These are phyloP conservation scores for Platyrinchus mystaceus DNA, from an alignment of 2,797 vertebrate genomes.

Conservation along the genomic window DNA sequence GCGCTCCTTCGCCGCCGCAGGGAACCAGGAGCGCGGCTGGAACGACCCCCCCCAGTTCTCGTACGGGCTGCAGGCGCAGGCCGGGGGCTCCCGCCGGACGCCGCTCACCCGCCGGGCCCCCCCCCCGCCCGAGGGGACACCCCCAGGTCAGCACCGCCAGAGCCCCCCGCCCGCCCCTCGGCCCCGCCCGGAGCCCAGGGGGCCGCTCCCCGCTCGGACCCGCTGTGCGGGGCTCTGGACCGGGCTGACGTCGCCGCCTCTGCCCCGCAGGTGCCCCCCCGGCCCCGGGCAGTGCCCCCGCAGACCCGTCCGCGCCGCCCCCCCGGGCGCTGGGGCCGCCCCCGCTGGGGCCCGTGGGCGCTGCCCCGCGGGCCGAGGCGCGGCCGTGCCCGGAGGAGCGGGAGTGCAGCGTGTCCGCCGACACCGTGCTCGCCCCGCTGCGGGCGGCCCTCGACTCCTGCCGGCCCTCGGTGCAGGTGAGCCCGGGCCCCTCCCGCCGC, in stretches of 20 bases:
- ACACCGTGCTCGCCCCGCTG: constrained; percentile 76
- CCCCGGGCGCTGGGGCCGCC: constrained; percentile 60
- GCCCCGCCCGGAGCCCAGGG: background rate
- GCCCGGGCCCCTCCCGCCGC: background rate
- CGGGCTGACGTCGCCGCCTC: background rate
- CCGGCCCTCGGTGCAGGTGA: constrained; percentile 78
- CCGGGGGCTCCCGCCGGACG: constrained; percentile 71
- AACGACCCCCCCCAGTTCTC: constrained; percentile 95
- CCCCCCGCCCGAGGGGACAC: background rate
- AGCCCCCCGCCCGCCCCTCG: too few species aligned
- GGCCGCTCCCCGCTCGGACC: background rate
- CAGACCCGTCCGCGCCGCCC: constrained; percentile 41
- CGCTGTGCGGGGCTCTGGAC: background rate
- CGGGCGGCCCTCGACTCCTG: constrained; percentile 78
- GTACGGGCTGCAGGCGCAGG: constrained; percentile 83
- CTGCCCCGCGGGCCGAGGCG: constrained; percentile 13
- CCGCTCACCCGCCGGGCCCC: constrained; percentile 78
- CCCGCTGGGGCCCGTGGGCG: constrained; percentile 27
- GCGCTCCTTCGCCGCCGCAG: background rate
- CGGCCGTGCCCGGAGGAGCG: background rate
- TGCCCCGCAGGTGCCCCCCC: background rate
- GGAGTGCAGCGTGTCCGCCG: constrained; percentile 51
- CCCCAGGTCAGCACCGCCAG: background rate
- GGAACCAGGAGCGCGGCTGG: constrained; percentile 90
- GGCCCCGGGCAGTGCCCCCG: background rate